Evolutionary conservation across 2,888 invertebrate species (phyloP).

Genomic region (Rhamnusium bicolor): DNA sequence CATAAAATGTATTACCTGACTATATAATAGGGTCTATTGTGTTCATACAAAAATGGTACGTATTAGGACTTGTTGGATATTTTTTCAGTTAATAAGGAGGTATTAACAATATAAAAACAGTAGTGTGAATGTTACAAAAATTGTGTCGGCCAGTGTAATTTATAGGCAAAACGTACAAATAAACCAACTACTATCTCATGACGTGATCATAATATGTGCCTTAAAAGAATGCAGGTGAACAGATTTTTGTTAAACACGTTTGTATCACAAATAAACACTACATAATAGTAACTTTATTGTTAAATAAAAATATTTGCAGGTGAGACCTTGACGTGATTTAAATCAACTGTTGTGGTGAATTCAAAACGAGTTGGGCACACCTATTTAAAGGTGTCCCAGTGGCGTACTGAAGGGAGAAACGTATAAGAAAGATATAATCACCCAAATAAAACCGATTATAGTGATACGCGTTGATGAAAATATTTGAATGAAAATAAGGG

Average conservation of each 20-base stretch:
- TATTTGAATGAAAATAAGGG: no score
- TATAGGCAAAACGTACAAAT: not conserved
- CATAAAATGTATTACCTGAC: no score
- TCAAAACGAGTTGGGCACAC: conserved; percentile 30
- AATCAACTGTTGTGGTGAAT: conserved; percentile 41
- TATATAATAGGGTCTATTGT: no score
- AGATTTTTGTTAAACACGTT: conserved; percentile 15
- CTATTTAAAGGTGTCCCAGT: conserved; percentile 18
- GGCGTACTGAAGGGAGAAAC: not conserved
- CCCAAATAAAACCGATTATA: no score
- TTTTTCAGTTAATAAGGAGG: no score
- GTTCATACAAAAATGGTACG: no score
- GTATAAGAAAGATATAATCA: not conserved
- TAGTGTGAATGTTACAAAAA: not conserved
- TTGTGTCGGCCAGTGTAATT: not conserved
- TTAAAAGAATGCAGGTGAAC: conserved; percentile 13
- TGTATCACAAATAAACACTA: conserved; percentile 22
- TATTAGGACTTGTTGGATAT: no score
- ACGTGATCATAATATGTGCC: conserved; percentile 5
- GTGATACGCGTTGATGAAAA: no score
- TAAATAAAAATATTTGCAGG: conserved; percentile 41
- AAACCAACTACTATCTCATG: conserved; percentile 10
- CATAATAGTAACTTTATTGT: conserved; percentile 28
- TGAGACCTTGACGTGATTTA: conserved; percentile 52
- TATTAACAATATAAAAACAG: no score